These are phyloP conservation scores for Melanostoma scalare DNA, from an alignment of 2,888 invertebrate species.

Conservation along the genomic window DNA sequence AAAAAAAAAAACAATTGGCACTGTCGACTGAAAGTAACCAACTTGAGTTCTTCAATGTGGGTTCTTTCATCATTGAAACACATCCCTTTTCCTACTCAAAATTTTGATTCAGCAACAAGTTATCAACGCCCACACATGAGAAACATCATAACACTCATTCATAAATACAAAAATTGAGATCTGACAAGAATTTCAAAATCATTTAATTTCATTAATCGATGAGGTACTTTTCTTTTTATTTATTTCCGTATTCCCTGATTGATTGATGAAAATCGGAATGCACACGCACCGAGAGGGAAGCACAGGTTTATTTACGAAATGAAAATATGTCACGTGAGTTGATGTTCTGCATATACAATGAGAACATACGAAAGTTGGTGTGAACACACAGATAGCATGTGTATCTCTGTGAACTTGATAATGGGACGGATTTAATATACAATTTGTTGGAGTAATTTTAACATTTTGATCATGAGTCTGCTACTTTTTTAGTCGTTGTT, in stretches of 20 bases:
- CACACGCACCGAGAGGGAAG: constrained; percentile 35
- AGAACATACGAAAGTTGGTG: constrained; percentile 39
- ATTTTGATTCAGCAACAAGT: too few relatives aligned
- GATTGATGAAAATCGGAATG: constrained; percentile 65
- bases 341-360: constrained; percentile 65
- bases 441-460: constrained; percentile 27
- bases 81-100: too few relatives aligned
- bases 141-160: not conserved
- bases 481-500: constrained; percentile 7
- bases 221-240: constrained; percentile 21
- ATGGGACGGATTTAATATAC: constrained; percentile 29
- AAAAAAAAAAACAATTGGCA: too few relatives aligned
- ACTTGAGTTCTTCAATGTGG: too few relatives aligned
- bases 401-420: constrained; percentile 61
- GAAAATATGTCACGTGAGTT: constrained; percentile 68
- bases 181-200: not conserved
- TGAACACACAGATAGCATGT: constrained; percentile 28
- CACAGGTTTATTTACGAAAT: constrained; percentile 48
- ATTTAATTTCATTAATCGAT: constrained; percentile 6
- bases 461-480: constrained; percentile 54
- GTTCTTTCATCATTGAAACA: too few relatives aligned
- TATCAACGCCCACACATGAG: too few relatives aligned
- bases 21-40: too few relatives aligned
- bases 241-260: constrained; percentile 35
- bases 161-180: not conserved